Evolutionary conservation across 2,888 invertebrate species (phyloP), one percentile per base, ranked within the genome.

Genomic region (Lithosia quadra): DNA sequence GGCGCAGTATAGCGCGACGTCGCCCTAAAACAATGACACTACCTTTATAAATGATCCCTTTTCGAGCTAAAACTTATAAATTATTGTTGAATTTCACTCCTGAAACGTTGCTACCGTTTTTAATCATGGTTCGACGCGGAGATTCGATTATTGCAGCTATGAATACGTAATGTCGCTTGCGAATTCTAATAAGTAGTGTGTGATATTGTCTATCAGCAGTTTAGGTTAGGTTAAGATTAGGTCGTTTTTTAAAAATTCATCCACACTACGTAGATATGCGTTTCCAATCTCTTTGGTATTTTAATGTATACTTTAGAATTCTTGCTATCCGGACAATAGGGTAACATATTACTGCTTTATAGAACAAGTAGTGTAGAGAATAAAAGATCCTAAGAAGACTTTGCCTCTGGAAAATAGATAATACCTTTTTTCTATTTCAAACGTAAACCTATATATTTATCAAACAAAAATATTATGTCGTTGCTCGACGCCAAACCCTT

Each of bases 11-110:
- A 74, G 77, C 77, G 73, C 79, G 78, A 78, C 79, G 78, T 75
- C 72, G 75, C 77, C 77, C 80, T 83, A 80, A 85, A 82, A 87
- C 87, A 86, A 85, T 84, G 86, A 85, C 84, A 78, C 73, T 70
- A 83, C 82, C 85, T 84, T 84, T 86, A 84, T 80, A 84, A 85
- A 85, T 79, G 84, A 83, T 81, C 82, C 82, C 81, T 80, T 85
- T 84, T 79, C 81, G 73, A 78, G 70, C 81, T 81, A 74, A 76
- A 80, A 82, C 80, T 84, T 87, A 82, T 84, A 83, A 86, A 82
- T 86, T 85, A 86, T 85, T 84, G 81, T 82, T 73, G 60, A 71
- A 71, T 73, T 59, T 72, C 67, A 69, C 63, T 75, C 56, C 57
- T 73, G 63, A 73, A 79, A 75, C 76, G 75, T 67, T 79, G 74